Conservation (phyloP, 35 echinoderm and acorn worm species). For the Diadema setosum region DNA sequence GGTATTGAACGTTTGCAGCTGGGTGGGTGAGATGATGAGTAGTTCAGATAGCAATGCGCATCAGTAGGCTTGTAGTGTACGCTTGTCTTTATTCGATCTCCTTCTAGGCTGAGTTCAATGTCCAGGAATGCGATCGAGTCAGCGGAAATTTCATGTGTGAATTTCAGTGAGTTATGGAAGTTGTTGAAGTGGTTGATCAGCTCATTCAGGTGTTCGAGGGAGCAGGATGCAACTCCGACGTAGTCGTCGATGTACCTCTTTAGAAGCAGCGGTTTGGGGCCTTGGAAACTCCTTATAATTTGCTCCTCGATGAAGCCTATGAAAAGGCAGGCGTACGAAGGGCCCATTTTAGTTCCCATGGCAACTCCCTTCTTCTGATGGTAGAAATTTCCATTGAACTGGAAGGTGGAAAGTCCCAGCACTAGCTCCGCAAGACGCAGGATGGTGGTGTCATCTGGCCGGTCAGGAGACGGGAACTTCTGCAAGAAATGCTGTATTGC, state of each 20-base stretch:
- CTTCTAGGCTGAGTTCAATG: no score
- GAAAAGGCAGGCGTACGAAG: neutral
- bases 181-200: no score
- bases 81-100: neutral
- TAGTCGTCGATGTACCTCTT: neutral
- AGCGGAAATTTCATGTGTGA: neutral
- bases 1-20: neutral
- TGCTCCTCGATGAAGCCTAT: neutral
- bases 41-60: neutral
- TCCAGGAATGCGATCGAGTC: neutral
- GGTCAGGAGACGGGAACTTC: no score
- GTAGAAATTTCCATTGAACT: no score
- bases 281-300: neutral
- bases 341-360: neutral
- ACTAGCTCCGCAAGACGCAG: no score
- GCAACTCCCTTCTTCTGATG: no score
- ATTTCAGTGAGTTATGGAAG: no score
- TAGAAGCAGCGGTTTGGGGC: no score
- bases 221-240: neutral
- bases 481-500: no score
- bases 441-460: no score
- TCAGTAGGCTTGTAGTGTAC: slow-evolving; percentile 10
- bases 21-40: slow-evolving; percentile 8
- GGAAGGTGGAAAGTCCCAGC: no score
- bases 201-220: neutral